phyloP scores from a whole-genome alignment of 2,113 vertebrate genomes.

The Nesogale talazaci region DNA sequence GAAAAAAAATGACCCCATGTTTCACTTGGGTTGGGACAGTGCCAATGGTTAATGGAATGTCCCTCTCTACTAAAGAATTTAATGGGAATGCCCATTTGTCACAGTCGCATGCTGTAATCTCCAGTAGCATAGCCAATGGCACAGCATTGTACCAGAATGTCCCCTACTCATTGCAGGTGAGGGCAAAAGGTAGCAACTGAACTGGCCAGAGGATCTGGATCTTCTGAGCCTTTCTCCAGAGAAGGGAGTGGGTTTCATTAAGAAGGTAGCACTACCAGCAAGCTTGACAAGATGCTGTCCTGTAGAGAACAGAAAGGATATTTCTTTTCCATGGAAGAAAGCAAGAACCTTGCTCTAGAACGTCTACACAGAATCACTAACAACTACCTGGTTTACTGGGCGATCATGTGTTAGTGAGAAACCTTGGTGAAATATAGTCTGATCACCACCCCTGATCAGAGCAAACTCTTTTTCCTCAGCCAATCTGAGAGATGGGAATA shows the following conservation, averaged over 20 bases:
- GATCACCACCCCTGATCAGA: not conserved
- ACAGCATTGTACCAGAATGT: constrained; percentile 73
- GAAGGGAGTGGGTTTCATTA: not conserved
- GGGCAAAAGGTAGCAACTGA: not conserved
- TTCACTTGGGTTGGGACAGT: constrained; percentile 76
- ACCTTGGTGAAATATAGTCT: not conserved
- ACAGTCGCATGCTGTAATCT: constrained; percentile 77
- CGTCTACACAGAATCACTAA: not conserved
- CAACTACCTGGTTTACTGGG: not conserved
- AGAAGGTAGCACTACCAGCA: not conserved
- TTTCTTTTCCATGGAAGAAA: constrained; percentile 37
- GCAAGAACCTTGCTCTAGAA: not conserved
- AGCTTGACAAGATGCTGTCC: not conserved
- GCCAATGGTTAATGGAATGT: constrained; percentile 81
- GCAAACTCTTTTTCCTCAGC: not conserved
- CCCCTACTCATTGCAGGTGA: constrained; percentile 65
- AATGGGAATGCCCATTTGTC: constrained; percentile 83
- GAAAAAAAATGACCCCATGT: constrained; percentile 63
- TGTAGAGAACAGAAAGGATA: not conserved
- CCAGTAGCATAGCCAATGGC: constrained; percentile 74
- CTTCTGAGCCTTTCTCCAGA: constrained; percentile 29
- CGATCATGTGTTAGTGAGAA: not conserved
- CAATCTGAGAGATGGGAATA: constrained; percentile 6
- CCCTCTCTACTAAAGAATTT: constrained; percentile 81
- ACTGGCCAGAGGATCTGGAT: not conserved